Conservation (phyloP, 1,140 invertebrate species). For the Ladona fulva region DNA sequence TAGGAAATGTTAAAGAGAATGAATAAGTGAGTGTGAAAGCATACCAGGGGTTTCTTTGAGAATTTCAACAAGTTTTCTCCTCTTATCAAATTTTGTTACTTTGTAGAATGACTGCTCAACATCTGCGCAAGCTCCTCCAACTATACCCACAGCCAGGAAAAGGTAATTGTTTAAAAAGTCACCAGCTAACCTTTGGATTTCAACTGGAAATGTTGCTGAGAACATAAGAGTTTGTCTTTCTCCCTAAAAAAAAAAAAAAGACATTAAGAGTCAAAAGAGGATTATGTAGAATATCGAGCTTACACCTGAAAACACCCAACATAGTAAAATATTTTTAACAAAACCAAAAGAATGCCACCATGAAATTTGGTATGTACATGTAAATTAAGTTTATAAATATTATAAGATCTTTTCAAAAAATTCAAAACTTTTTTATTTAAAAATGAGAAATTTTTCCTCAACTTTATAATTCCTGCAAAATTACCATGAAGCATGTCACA, state of each 20-base stretch:
- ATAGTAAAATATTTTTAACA: too few relatives aligned
- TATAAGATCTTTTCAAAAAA: too few relatives aligned
- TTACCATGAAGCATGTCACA: too few relatives aligned
- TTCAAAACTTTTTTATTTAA: too few relatives aligned
- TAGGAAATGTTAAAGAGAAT: too few relatives aligned
- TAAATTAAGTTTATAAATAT: too few relatives aligned
- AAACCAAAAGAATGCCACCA: too few relatives aligned
- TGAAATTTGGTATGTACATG: too few relatives aligned
- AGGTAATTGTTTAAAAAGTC: slow-evolving; percentile 71
- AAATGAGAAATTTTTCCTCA: too few relatives aligned
- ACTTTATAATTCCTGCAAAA: too few relatives aligned
- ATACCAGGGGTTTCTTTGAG: slow-evolving; percentile 48
- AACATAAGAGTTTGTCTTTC: slow-evolving; percentile 82
- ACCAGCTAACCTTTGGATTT: slow-evolving; percentile 67
- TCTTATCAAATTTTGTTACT: slow-evolving; percentile 65
- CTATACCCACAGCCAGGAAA: slow-evolving; percentile 75
- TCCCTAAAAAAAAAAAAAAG: slow-evolving; percentile 34
- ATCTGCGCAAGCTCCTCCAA: slow-evolving; percentile 84
- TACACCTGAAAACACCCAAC: too few relatives aligned
- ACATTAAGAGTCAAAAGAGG: not conserved
- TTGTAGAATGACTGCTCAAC: slow-evolving; percentile 75
- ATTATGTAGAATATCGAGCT: not conserved
- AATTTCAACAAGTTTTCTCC: slow-evolving; percentile 58
- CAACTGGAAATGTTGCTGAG: slow-evolving; percentile 80
- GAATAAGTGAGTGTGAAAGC: not conserved